These are phyloP conservation scores for Syngnathus typhle DNA, from an alignment of 2,113 vertebrate genomes.

Conservation along the genomic window DNA sequence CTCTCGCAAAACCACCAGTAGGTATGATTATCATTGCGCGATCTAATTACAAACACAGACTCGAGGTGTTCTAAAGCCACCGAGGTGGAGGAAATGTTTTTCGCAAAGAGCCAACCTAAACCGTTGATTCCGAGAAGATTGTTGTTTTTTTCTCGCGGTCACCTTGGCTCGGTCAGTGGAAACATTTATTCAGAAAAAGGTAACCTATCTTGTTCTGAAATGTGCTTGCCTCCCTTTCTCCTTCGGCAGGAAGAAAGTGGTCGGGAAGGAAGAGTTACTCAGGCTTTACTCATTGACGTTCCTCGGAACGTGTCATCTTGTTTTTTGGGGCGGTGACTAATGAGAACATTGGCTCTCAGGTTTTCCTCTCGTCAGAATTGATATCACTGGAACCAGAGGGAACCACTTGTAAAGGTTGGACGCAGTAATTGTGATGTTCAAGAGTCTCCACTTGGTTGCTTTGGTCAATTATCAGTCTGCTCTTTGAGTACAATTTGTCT, in stretches of 20 bases:
- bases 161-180: slow-evolving; percentile 48
- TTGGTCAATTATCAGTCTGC: not conserved
- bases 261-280: slow-evolving; percentile 60
- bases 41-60: slow-evolving; percentile 32
- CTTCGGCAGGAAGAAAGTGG: slow-evolving; percentile 53
- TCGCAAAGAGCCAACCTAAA: slow-evolving; percentile 21
- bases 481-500: too few species aligned
- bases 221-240: slow-evolving; percentile 48
- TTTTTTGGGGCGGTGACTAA: slow-evolving; percentile 56
- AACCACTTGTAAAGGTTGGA: not conserved
- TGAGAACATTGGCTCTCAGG: slow-evolving; percentile 30
- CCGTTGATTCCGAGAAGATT: slow-evolving; percentile 31
- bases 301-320: slow-evolving; percentile 31
- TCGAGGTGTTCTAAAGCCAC: slow-evolving; percentile 8
- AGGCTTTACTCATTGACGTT: slow-evolving; percentile 49
- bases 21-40: slow-evolving; percentile 27
- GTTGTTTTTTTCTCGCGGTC: slow-evolving; percentile 36
- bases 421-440: not conserved
- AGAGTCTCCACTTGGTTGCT: not conserved
- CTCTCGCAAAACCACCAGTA: slow-evolving; percentile 30
- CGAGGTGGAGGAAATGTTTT: not conserved
- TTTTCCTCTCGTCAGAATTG: slow-evolving; percentile 40
- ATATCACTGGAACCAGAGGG: slow-evolving; percentile 19
- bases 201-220: slow-evolving; percentile 53
- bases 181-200: slow-evolving; percentile 57